A percentile compares a stretch with the other conserved stretches of the same genome.
Conservation (phyloP, 2,888 invertebrate genomes). For the Rugalucina vietnamica region DNA sequence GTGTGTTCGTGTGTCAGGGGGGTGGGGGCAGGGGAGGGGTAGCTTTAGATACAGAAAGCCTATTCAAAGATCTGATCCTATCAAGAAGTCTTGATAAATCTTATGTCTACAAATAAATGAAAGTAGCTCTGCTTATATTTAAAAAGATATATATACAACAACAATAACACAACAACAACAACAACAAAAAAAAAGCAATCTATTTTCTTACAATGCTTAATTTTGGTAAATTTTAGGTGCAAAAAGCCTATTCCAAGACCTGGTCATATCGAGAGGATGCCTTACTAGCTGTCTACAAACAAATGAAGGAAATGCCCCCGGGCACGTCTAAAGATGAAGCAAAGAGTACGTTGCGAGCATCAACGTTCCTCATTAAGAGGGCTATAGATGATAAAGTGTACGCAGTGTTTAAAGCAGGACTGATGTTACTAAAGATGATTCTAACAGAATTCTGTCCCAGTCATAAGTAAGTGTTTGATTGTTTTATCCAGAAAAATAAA, state of each 20-base stretch:
- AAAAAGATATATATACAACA: too few relatives aligned
- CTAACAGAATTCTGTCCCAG: constrained; percentile 79
- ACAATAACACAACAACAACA: too few relatives aligned
- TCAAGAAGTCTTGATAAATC: constrained; percentile 82
- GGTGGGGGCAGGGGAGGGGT: too few relatives aligned
- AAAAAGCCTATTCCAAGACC: constrained; percentile 83
- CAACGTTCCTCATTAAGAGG: constrained; percentile 80
- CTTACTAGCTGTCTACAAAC: constrained; percentile 79
- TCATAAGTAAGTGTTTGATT: constrained; percentile 82
- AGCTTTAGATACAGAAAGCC: constrained; percentile 82
- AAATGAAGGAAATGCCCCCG: constrained; percentile 75
- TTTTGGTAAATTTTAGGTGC: constrained; percentile 80
- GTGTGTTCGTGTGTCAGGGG: too few relatives aligned
- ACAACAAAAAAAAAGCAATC: too few relatives aligned
- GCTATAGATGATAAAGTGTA: constrained; percentile 83
- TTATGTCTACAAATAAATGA: constrained; percentile 80
- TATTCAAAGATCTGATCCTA: constrained; percentile 83
- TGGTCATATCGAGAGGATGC: constrained; percentile 83
- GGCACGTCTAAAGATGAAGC: constrained; percentile 80
- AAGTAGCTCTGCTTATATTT: too few relatives aligned
- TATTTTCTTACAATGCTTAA: too few relatives aligned
- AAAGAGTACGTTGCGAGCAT: constrained; percentile 78
- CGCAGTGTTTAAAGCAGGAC: constrained; percentile 81
- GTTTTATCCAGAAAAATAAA: too few relatives aligned
- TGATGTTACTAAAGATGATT: constrained; percentile 78